Evolutionary conservation across 2,888 invertebrate genomes (phyloP).

Genomic region (Leptarthrus brevirostris): DNA sequence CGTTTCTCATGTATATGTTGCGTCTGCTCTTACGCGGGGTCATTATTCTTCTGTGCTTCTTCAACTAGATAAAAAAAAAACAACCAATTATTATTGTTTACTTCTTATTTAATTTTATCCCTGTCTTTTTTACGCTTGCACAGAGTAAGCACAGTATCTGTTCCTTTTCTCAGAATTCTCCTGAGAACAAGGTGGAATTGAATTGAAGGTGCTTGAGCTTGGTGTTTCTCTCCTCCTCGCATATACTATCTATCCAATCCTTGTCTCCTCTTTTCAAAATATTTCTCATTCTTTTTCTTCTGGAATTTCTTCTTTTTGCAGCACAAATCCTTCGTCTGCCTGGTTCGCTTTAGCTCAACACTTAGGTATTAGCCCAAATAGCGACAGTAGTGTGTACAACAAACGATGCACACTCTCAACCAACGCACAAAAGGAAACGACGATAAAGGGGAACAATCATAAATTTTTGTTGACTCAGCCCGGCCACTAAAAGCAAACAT

Average conservation of each 20-base stretch:
- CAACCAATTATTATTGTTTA: constrained; percentile 42
- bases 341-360: not conserved
- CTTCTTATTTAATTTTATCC: constrained; percentile 40
- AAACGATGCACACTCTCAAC: too few relatives aligned
- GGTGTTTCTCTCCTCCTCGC: constrained; percentile 25
- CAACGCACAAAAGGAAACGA: not conserved
- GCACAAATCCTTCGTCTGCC: not conserved
- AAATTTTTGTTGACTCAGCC: constrained; percentile 50
- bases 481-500: constrained; percentile 46
- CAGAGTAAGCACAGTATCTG: not conserved
- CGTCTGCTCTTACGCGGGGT: constrained; percentile 44
- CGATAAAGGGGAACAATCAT: constrained; percentile 40
- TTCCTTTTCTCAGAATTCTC: not conserved
- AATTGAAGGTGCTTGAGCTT: not conserved
- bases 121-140: not conserved
- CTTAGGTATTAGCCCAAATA: not conserved
- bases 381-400: too few relatives aligned
- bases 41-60: constrained; percentile 37
- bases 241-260: not conserved
- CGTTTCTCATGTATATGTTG: not conserved
- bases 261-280: constrained; percentile 4
- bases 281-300: constrained; percentile 29
- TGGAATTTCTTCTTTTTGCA: constrained; percentile 25
- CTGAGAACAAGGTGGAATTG: constrained; percentile 33
- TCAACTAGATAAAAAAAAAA: constrained; percentile 33